Base-by-base conservation (phyloP, 2,113 vertebrate species). In the Apus apus region DNA sequence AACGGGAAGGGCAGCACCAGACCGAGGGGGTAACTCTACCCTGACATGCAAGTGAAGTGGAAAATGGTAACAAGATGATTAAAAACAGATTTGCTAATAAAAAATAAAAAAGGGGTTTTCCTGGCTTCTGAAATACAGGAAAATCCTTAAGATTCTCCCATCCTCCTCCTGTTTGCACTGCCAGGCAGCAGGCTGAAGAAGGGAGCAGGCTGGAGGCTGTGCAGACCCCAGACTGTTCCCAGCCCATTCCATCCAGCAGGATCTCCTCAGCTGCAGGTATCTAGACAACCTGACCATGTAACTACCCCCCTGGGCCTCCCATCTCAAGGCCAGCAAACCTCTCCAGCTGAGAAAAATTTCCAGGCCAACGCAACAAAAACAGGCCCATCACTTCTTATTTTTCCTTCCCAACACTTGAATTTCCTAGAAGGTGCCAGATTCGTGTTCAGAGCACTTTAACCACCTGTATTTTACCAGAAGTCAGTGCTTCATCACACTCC, bases 221-320 rank as follows among this genome's bases (percentile, higher is more conserved):
- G 70, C 19, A 71, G n/a, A n/a, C 18, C 17, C n/a, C 3, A 0
- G 20, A 8, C 20, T 13, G 26, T 15, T 30, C 18, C 20, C 11
- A 64, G 40, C 29, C 57, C 20, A 5, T 14, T 8, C 36, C 50
- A 23, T 7, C 32, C 46, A 38, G 1, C 29, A 20, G 51, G 9
- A 40, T 9, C 54, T 45, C 19, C 43, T 4, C 26, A 43, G 57
- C 51, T 32, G 27, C 45, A 9, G 5, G 6, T 20, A 19, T 7
- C 29, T 34, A 38, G 17, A 30, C n/a, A 40, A 15, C 29, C 13
- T 7, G 19, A 17, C 6, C 4, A 46, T 34, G 16, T 6, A 53
- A 19, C 21, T 27, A 0, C 15, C 5, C 27, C 12, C 15, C 29
- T 2, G 13, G 10, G 36, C 8, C 23, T 71, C 32, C 26, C 25